These are phyloP conservation scores for Rutilus rutilus DNA, from an alignment of 2,113 vertebrate species.

Conservation along the genomic window DNA sequence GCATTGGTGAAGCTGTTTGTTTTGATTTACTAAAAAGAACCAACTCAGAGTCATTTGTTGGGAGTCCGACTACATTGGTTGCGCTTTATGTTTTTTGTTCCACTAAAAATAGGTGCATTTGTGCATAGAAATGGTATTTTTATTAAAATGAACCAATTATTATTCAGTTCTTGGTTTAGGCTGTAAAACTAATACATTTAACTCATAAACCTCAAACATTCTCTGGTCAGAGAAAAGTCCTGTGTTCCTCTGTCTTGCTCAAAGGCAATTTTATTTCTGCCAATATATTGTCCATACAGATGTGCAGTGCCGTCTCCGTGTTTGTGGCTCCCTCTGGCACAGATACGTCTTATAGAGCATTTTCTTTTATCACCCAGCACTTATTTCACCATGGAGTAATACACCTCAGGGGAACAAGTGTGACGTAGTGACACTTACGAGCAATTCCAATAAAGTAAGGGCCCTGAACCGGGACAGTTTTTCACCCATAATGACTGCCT, in stretches of 20 bases:
- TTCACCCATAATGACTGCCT: constrained; percentile 44
- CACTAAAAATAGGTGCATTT: too few species aligned
- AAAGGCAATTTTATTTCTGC: constrained; percentile 11
- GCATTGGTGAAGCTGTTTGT: too few species aligned
- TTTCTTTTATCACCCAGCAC: constrained; percentile 29
- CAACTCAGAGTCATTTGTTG: too few species aligned
- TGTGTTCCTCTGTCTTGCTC: background rate
- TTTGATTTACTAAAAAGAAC: too few species aligned
- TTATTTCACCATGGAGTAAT: constrained; percentile 45
- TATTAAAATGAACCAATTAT: background rate
- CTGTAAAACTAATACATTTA: too few species aligned
- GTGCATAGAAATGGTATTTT: background rate
- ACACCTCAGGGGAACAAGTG: constrained; percentile 32
- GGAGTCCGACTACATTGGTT: background rate
- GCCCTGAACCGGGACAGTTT: constrained; percentile 49
- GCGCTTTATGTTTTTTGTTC: background rate
- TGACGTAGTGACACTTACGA: constrained; percentile 48
- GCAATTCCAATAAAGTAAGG: constrained; percentile 48
- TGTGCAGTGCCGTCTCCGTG: background rate
- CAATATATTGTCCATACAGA: constrained; percentile 28
- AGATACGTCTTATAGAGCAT: constrained; percentile 16
- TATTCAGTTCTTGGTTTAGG: background rate
- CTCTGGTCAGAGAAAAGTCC: background rate
- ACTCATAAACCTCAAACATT: background rate
- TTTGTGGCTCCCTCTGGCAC: constrained; percentile 26